A percentile compares a stretch with the other conserved stretches of the same genome.
phyloP scores from a whole-genome alignment of 2,888 invertebrate species.

The Tortricodes alternella region DNA sequence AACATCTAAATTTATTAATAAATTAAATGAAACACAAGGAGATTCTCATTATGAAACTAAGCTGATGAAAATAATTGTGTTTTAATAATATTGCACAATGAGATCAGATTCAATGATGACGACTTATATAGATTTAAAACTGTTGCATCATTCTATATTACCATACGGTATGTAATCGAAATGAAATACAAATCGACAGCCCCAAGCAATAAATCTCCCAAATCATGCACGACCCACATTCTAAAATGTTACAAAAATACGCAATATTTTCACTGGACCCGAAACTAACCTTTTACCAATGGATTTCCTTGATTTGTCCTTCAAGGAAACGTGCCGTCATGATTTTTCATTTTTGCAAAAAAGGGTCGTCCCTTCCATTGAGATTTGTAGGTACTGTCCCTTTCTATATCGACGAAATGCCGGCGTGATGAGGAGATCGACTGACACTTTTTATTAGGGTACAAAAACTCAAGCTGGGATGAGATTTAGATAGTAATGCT shows the following conservation, averaged over 20 bases:
- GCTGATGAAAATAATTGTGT: too few relatives aligned
- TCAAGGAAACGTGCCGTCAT: conserved; percentile 17
- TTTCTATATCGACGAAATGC: conserved; percentile 4
- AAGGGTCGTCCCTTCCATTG: conserved; percentile 22
- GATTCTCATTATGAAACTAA: too few relatives aligned
- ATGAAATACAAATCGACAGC: too few relatives aligned
- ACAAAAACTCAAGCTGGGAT: not conserved
- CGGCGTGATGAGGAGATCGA: conserved; percentile 11
- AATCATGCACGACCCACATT: not conserved
- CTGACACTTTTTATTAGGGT: conserved; percentile 28
- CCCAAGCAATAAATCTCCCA: not conserved
- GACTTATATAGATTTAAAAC: too few relatives aligned
- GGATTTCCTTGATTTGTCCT: conserved; percentile 9
- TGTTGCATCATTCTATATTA: too few relatives aligned
- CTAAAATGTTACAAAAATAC: not conserved
- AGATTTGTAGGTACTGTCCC: conserved; percentile 19
- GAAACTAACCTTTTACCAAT: conserved; percentile 11
- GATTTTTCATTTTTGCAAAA: conserved; percentile 32
- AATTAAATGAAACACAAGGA: too few relatives aligned
- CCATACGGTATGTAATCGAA: too few relatives aligned
- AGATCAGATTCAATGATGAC: too few relatives aligned
- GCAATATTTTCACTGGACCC: not conserved
- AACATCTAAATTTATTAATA: too few relatives aligned
- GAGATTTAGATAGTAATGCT: conserved; percentile 9
- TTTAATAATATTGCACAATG: too few relatives aligned